Conservation (phyloP, 2,113 vertebrate species). For the Proteles cristata region DNA sequence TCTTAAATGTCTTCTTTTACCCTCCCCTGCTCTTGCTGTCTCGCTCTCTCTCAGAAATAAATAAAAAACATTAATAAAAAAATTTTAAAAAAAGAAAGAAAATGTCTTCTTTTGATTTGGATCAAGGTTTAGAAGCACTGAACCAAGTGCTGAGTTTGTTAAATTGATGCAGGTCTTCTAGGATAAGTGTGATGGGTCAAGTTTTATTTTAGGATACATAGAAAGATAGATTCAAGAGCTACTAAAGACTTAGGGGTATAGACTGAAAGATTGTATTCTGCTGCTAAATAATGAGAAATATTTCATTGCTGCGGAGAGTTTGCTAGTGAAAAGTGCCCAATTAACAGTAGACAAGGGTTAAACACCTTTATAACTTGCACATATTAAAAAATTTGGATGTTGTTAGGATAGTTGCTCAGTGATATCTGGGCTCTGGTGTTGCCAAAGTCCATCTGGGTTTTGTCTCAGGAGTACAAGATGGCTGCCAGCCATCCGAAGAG, state of each 20-base stretch:
- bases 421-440: neutral
- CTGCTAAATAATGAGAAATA: neutral
- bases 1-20: neutral
- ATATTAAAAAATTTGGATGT: neutral
- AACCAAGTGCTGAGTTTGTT: neutral
- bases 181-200: neutral
- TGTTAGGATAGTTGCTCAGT: neutral
- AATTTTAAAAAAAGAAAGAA: neutral
- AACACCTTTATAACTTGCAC: neutral
- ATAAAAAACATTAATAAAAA: too few species aligned
- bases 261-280: neutral
- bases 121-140: neutral
- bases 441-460: neutral
- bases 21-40: too few species aligned
- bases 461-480: neutral
- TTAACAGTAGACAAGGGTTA: neutral
- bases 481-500: neutral
- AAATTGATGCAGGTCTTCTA: neutral
- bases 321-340: neutral
- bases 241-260: neutral
- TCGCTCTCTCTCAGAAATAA: too few species aligned
- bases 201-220: neutral
- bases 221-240: neutral
- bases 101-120: neutral
- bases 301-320: neutral